These are phyloP conservation scores for Corythucha ciliata DNA, from an alignment of 2,888 invertebrate genomes.

Conservation along the genomic window DNA sequence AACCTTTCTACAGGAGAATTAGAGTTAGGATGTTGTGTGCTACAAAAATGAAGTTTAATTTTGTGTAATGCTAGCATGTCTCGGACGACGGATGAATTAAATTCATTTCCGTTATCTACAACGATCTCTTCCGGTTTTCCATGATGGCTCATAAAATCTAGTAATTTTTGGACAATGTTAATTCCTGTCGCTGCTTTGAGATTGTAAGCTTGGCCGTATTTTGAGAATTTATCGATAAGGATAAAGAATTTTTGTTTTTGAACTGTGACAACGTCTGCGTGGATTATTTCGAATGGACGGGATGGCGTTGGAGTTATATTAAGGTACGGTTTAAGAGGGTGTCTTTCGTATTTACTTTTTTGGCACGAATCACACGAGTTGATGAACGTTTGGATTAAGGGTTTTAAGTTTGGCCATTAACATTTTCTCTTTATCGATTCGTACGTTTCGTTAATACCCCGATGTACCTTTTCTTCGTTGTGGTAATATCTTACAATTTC, in stretches of 20 bases:
- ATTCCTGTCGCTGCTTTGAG: conserved; percentile 1
- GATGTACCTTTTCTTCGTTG: not conserved
- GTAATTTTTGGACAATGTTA: conserved; percentile 12
- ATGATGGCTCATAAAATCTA: conserved; percentile 17
- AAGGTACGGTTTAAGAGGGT: conserved; percentile 15
- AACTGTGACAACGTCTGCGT: conserved; percentile 11
- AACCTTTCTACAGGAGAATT: conserved; percentile 17
- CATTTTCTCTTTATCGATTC: conserved; percentile 16
- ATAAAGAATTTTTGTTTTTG: conserved; percentile 17
- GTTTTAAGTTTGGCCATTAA: conserved; percentile 22
- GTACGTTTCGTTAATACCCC: conserved; percentile 21
- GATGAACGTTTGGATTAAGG: conserved; percentile 3
- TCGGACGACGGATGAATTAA: conserved; percentile 12
- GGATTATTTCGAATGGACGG: conserved; percentile 15
- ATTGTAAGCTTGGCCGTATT: conserved; percentile 11
- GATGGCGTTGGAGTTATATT: conserved; percentile 3
- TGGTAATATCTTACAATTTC: conserved; percentile 10
- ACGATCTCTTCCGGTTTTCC: conserved; percentile 10
- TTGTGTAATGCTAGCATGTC: conserved; percentile 18
- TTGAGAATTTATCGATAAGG: conserved; percentile 16
- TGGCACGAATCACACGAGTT: conserved; percentile 14
- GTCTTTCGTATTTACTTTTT: conserved; percentile 13
- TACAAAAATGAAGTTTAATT: conserved; percentile 19
- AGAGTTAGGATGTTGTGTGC: conserved; percentile 18
- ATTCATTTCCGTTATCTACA: conserved; percentile 17